phyloP scores from a whole-genome alignment of 2,113 vertebrate genomes.

The Sinosuthora webbiana region DNA sequence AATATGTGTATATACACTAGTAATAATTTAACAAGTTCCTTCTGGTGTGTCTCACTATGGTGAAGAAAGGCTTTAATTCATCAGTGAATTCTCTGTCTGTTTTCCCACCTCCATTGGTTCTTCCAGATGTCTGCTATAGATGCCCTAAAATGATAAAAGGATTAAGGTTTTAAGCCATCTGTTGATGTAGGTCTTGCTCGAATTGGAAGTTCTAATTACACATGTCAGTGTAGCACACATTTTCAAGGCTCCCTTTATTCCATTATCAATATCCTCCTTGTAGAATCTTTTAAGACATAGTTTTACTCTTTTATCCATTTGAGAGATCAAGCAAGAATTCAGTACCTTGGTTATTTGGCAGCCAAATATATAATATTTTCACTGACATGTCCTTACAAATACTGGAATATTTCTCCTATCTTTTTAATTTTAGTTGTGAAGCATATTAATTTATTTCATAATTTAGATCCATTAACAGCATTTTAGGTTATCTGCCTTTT shows the following conservation, averaged over 20 bases:
- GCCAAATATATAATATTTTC: background rate
- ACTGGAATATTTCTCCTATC: background rate
- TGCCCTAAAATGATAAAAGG: constrained; percentile 30
- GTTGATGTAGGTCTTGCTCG: background rate
- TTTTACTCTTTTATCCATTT: background rate
- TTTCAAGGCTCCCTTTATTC: background rate
- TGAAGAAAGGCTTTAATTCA: background rate
- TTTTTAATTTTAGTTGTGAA: background rate
- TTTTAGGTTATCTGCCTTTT: background rate
- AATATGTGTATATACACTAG: background rate
- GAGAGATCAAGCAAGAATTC: background rate
- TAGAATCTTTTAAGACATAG: background rate
- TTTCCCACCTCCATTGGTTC: background rate
- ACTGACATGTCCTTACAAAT: background rate
- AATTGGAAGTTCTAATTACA: background rate
- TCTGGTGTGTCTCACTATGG: background rate
- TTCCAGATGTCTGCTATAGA: background rate
- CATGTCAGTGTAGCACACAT: background rate
- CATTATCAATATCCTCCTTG: background rate
- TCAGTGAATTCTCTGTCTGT: background rate
- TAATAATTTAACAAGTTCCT: constrained; percentile 16
- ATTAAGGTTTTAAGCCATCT: constrained; percentile 22
- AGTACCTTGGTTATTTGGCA: background rate
- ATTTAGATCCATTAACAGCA: background rate
- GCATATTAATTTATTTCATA: background rate